Conservation (phyloP, 2,113 vertebrate genomes). For the Coreoperca whiteheadi region DNA sequence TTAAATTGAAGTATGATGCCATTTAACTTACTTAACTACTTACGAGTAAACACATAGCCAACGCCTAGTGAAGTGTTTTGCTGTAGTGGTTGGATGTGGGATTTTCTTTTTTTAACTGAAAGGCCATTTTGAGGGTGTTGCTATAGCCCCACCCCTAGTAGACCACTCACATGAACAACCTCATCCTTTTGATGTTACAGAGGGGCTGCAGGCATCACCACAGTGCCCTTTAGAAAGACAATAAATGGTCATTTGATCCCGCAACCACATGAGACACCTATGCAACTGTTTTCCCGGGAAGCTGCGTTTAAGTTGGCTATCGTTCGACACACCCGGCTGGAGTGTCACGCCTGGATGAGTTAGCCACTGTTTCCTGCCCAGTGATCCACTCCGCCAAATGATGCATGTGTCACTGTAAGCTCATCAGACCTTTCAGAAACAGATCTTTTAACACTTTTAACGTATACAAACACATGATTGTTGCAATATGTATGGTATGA, state of each 20-base stretch:
- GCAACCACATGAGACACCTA: conserved; percentile 8
- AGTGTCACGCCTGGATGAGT: conserved; percentile 33
- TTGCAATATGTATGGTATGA: too few species aligned
- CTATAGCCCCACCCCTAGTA: background rate
- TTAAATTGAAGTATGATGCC: background rate
- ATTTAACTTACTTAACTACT: background rate
- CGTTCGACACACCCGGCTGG: conserved; percentile 19
- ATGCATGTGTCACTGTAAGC: background rate
- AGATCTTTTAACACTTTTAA: too few species aligned
- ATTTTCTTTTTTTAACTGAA: conserved; percentile 18
- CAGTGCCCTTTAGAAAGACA: conserved; percentile 9
- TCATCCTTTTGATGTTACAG: conserved; percentile 55
- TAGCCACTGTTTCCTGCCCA: conserved; percentile 24
- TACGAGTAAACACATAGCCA: background rate
- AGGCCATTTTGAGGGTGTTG: background rate
- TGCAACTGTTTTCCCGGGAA: conserved; percentile 41
- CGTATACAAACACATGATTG: background rate
- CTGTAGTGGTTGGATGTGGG: background rate
- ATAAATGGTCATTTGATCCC: conserved; percentile 46
- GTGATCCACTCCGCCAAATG: conserved; percentile 22
- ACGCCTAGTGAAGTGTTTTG: background rate
- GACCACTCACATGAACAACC: conserved; percentile 47
- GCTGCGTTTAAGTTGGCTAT: conserved; percentile 16
- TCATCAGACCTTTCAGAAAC: background rate
- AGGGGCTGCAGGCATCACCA: conserved; percentile 55